Evolutionary conservation across 2,797 vertebrate genomes (phyloP).

Genomic region (Sitta carolinensis): DNA sequence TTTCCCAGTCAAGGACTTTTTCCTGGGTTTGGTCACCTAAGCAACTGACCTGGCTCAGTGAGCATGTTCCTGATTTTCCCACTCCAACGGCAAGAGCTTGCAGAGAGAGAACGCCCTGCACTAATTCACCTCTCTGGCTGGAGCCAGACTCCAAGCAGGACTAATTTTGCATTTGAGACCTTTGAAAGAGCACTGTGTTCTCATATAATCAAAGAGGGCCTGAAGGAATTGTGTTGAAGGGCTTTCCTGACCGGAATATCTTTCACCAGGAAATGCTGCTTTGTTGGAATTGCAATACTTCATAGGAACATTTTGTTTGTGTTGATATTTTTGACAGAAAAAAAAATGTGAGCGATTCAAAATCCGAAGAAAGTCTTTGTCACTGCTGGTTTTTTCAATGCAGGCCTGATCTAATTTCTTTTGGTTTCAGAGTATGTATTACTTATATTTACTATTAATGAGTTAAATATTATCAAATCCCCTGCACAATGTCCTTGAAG

Average conservation of each 20-base stretch:
- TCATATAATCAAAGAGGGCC: conserved; percentile 35
- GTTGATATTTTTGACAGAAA: conserved; percentile 8
- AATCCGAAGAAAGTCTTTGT: neutral
- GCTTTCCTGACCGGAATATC: conserved; percentile 43
- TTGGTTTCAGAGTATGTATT: neutral
- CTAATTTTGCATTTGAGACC: conserved; percentile 60
- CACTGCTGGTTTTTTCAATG: neutral
- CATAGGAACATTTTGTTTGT: conserved; percentile 3
- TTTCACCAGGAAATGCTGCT: conserved; percentile 39
- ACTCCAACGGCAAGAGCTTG: neutral
- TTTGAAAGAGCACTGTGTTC: conserved; percentile 60
- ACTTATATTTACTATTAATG: neutral
- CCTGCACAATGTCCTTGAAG: neutral
- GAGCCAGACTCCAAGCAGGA: neutral
- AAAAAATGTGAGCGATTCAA: neutral
- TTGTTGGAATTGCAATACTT: neutral
- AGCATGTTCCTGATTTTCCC: conserved; percentile 54
- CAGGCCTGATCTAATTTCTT: neutral
- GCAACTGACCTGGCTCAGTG: conserved; percentile 32
- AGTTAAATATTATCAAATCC: neutral
- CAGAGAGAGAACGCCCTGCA: conserved; percentile 11
- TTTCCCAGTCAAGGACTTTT: conserved; percentile 32
- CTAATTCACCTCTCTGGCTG: conserved; percentile 26
- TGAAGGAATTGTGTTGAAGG: conserved; percentile 38
- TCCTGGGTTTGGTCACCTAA: conserved; percentile 47